Evolutionary conservation across 2,113 vertebrate genomes (phyloP).

Genomic region (Charadrius vociferus): DNA sequence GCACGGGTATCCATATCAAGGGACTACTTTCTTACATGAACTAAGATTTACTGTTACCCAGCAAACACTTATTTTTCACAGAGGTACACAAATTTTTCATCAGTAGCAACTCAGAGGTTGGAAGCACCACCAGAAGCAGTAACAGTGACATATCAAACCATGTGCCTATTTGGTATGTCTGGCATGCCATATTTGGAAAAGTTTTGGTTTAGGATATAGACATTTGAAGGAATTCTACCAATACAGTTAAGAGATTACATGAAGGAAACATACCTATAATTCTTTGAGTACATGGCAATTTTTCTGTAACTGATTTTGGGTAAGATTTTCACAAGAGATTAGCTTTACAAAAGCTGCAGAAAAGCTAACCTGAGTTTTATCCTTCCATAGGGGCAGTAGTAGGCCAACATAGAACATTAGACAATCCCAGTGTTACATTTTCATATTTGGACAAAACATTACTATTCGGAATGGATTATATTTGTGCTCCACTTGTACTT

Average conservation of each 20-base stretch:
- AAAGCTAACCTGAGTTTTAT: not conserved
- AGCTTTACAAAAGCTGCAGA: not conserved
- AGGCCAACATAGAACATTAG: not conserved
- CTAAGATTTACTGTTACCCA: not conserved
- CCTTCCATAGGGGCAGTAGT: not conserved
- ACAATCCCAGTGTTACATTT: not conserved
- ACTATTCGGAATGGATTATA: not conserved
- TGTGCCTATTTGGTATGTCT: not conserved
- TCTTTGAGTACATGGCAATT: not conserved
- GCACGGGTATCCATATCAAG: not conserved
- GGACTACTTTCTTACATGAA: not conserved
- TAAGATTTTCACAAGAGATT: not conserved
- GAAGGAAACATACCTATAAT: not conserved
- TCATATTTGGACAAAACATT: not conserved
- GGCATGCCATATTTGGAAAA: not conserved
- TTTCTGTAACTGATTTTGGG: not conserved
- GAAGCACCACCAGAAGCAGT: not conserved
- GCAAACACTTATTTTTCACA: not conserved
- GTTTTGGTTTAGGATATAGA: not conserved
- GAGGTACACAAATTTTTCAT: not conserved
- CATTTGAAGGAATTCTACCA: not conserved
- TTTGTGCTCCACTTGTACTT: not conserved
- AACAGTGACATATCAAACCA: accelerated
- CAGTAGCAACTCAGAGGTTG: not conserved
- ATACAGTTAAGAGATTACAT: not conserved